Base-by-base conservation (phyloP, 30 jellyfish, hydroid and myxozoan genomes). In the Catostylus mosaicus region DNA sequence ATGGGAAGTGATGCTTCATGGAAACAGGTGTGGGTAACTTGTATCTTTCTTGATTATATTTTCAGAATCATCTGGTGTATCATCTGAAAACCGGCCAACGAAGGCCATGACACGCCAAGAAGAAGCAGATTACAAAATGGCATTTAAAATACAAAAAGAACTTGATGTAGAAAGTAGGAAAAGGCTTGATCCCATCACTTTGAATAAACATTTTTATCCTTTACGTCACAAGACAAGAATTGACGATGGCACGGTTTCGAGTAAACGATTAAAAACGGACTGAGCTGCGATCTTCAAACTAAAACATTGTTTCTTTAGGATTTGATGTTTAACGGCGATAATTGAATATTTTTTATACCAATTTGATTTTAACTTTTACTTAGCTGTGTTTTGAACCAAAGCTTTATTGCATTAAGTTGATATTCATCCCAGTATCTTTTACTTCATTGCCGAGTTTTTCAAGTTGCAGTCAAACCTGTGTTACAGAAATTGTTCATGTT, bases 81-180 rank as follows among this genome's bases (percentile, higher is more conserved):
- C 22, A 9, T 4, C 67, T 52, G 67, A 52, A 3, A 3, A 52
- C 30, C 67, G 19, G 67, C 29, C 67, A 52, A 52, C 22, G 3
- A 22, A 9, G 3, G 24, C 67, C 7, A 47, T 52, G 37, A 30
- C 92, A 52, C 57, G 46, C 34, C 94, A 83, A 56, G 94, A 83
- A 48, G 50, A 72, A 52, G 94, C 70, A 33, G 94, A 83, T 62
- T 71, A 43, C 52, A 67, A 60, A 20, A 7, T 83, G 34, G 94
- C 94, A 37, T 33, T 72, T 40, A 54, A 35, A 37, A 30, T 83
- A 23, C 94, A 83, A 43, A 59, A 70, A 38, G 87, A 83, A 81
- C 78, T 81, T 29, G 84, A 81, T 31, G 24, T 7, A 68, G 84
- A 81, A 35, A 50, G 91, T 30, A 35, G 78, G 24, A 24, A 43